Evolutionary conservation across 1,140 invertebrate species (phyloP), one percentile per base, ranked within the genome.

Genomic region (Ostrea denselamellosa): DNA sequence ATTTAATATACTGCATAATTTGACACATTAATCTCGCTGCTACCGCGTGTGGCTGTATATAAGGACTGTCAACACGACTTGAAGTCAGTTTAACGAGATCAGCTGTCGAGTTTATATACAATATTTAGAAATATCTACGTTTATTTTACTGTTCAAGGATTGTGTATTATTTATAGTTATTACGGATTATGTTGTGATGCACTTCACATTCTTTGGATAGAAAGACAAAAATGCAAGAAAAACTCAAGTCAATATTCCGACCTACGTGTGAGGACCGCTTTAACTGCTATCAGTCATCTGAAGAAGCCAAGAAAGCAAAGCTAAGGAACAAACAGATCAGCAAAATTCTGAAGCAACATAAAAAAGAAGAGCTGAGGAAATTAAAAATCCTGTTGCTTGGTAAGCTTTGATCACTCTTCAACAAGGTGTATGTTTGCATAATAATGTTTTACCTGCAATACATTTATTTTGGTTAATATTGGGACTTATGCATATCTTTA

Each of bases 381-480:
- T 83, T 93, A 0, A 93, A 93, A 86, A 89, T 94, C 2, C 88
- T 94, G 14, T 71, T 94, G 0, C 82, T 94, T 68, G 93, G 93
- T 93, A 89, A 90, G 90, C 85, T 22, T n/a, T 12, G 12, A 85
- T 4, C 53, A 28, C 12, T 25, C 1, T 34, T 10, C 8, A 8
- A 28, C 1, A 71, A 19, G 19, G 14, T n/a, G 12, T 34, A n/a
- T 25, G 44, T 51, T 83, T 51, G 22, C 19, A 25, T 22, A 68
- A 25, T n/a, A 19, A 25, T n/a, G 9, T n/a, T n/a, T 68, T 22
- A 4, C 65, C 25, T 25, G 3, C 54, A 56, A 56, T 9, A 12
- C 17, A 12, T 56, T 56, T 12, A 56, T 56, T n/a, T 3, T 56
- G 17, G 10, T 8, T 17, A 10, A 10, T 56, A 12, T 2, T 56